Conservation (phyloP, 2,113 vertebrate genomes). For the Paradoxurus hermaphroditus region DNA sequence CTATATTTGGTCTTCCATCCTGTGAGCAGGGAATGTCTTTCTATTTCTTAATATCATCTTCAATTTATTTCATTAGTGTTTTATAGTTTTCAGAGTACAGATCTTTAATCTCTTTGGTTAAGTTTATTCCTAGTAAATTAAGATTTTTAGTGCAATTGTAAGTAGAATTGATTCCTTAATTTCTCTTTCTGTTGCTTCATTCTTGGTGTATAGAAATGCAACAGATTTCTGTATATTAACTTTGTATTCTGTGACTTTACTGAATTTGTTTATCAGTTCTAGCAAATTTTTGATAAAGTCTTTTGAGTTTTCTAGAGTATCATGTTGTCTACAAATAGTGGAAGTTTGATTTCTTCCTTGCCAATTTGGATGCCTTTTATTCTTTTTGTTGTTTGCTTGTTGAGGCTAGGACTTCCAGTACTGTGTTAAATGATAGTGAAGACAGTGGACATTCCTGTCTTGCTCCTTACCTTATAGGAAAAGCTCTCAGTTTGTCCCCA, state of each 20-base stretch:
- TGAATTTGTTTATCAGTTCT: neutral
- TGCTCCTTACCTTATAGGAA: neutral
- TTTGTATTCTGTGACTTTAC: neutral
- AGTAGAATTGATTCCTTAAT: neutral
- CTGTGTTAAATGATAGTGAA: neutral
- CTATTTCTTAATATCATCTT: neutral
- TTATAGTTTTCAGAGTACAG: neutral
- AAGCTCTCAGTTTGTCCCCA: neutral
- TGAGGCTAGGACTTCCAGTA: neutral
- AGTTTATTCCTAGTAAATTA: neutral
- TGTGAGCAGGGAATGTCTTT: neutral
- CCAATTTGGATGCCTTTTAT: neutral
- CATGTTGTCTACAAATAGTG: neutral
- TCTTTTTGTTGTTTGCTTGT: neutral
- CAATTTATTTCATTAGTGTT: neutral
- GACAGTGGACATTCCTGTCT: neutral
- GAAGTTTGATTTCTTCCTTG: neutral
- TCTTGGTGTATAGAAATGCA: neutral
- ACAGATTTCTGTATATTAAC: neutral
- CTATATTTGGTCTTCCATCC: neutral
- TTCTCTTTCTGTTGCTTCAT: neutral
- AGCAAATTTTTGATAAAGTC: neutral
- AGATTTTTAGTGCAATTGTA: neutral
- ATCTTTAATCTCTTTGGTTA: neutral
- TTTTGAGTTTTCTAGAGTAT: neutral